A percentile compares a stretch with the other conserved stretches of the same genome.
Evolutionary conservation across 2,797 vertebrate genomes (phyloP).

Genomic region (Cygnus olor): DNA sequence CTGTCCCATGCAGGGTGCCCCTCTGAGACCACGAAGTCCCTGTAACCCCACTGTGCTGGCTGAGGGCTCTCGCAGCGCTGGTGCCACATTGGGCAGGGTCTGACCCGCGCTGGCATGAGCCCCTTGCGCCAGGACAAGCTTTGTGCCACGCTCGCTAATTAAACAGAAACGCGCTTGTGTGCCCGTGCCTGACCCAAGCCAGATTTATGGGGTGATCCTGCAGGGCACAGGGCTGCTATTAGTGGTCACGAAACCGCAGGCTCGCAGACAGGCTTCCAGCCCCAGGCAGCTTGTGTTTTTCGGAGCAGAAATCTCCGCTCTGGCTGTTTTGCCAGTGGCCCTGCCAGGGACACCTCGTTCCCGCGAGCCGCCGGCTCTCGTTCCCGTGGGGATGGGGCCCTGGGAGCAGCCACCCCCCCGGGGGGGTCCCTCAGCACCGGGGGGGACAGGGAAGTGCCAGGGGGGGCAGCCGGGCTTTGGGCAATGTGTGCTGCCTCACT

Average conservation of each 20-base stretch:
- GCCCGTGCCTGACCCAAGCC: neutral
- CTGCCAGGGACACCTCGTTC: slow-evolving; percentile 36
- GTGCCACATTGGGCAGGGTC: neutral
- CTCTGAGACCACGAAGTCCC: neutral
- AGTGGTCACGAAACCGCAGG: slow-evolving; percentile 52
- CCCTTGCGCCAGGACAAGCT: neutral
- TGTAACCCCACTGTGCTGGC: too few relatives aligned
- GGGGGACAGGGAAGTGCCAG: fast-evolving
- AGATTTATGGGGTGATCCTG: slow-evolving; percentile 55
- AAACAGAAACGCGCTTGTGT: neutral
- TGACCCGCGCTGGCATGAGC: neutral
- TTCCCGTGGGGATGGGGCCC: neutral
- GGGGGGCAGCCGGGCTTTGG: neutral
- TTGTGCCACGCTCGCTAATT: fast-evolving
- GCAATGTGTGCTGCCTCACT: neutral
- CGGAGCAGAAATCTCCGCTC: neutral
- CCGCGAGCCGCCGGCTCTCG: fast-evolving
- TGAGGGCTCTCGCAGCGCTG: too few relatives aligned
- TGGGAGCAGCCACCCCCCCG: neutral
- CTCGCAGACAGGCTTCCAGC: slow-evolving; percentile 34
- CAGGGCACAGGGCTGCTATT: slow-evolving; percentile 19
- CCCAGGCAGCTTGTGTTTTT: slow-evolving; percentile 7
- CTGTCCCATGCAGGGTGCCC: neutral
- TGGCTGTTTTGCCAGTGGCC: neutral
- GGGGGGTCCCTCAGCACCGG: fast-evolving